Evolutionary conservation across 2,888 invertebrate species (phyloP), one percentile per base, ranked within the genome.

Genomic region (Mycalesis mineus): DNA sequence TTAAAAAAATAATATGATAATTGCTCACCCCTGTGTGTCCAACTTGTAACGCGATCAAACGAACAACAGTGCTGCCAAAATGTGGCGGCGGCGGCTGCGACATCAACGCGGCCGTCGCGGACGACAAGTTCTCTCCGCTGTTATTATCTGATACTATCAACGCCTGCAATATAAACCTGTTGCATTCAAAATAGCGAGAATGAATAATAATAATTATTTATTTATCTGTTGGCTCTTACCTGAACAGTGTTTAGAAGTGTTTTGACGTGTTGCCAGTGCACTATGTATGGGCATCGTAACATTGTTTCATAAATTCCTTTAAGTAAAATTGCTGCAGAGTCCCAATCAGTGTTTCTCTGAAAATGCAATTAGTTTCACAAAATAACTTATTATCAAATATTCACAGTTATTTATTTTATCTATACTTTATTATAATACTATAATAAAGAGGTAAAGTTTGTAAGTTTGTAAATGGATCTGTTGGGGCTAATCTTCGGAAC

Each of bases 271-370:
- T 97, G 98, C 93, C 95, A 95, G 78, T 99, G 98, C 73, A 98
- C 96, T 55, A 99, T 97, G 81, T 97, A 99, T 0, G 98, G 97
- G 82, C 97, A 98, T 63, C 95, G 94, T 59, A 95, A 92, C 80
- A 99, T 93, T 0, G 99, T 98, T 77, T 97, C 96, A 77, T 98
- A 98, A 14, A 98, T 94, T 48, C 98, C 99, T 89, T 96, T 97
- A 1, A 99, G 88, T 50, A 99, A 90, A 15, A 96, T 96, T 45
- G 97, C 96, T 0, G 99, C 98, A 0, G 99, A 98, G 74, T 97
- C 96, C 99, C 99, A 99, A 75, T 99, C 98, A 0, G 97, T 96
- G 67, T 98, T 97, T 70, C 98, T 92, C 95, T 96, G 81, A 65
- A 49, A 48, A 31, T 9, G 33, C 14, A 42, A 13, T 28, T 22